Base-by-base conservation (phyloP, 2,797 vertebrate species). In the Notoglanidium macrostoma region DNA sequence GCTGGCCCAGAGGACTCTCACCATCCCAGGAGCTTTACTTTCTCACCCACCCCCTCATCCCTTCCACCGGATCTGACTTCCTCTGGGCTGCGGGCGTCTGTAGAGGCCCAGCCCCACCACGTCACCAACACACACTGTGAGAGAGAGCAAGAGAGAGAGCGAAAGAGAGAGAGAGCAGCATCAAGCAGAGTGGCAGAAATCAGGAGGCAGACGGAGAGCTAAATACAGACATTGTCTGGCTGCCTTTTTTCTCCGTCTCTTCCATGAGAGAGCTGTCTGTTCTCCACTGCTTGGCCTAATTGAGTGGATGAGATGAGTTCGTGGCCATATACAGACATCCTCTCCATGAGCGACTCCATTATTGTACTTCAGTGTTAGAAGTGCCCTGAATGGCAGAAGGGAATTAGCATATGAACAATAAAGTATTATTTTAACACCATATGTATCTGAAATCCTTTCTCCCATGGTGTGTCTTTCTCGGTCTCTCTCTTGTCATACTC, bases 301-400 rank as follows among this genome's bases (percentile, higher is more conserved):
- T 85, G 68, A 87, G 83, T 83, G 61, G 61, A 88, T 80, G 55
- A 86, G 76, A 87, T 83, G 35, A 57, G 70, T 78, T 61, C 86
- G 88, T 91, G 78, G 74, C 89, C 73, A 87, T 89, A 88, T 90
- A 90, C 86, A 89, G 88, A 89, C 89, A 81, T 90, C 86, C 81
- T 88, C 26, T 85, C 73, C 81, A 68, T 89, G 40, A 86, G 84
- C 72, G 57, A 74, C 85, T 87, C 65, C 86, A 90, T 90, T 91
- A 89, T 88, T 83, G 81, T 84, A 46, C 85, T 73, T 80, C 63
- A 87, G 84, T 68, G 85, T 85, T 80, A 89, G 61, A 85, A 86
- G 74, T 72, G 59, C 32, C 67, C 59, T 76, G 74, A 32, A 49
- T 49, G 12, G 15, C 74, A 49, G 35, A 3, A 54, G 46, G 44